Conservation (phyloP, 2,113 vertebrate species). For the Equus quagga region DNA sequence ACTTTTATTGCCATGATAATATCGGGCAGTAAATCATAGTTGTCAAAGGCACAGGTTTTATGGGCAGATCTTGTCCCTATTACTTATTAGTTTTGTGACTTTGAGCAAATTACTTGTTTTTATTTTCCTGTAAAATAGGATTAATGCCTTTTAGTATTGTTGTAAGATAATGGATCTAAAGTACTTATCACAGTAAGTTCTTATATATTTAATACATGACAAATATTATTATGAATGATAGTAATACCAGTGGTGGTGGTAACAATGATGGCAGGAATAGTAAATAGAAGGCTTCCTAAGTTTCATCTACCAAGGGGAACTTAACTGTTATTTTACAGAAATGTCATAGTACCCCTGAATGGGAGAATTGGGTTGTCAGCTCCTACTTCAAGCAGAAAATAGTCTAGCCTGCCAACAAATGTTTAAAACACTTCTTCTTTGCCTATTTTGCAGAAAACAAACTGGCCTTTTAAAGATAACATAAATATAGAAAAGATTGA, state of each 20-base stretch:
- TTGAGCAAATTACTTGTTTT: not conserved
- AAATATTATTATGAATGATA: not conserved
- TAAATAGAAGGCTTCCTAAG: not conserved
- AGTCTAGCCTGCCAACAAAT: not conserved
- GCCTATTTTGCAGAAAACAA: not conserved
- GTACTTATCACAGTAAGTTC: not conserved
- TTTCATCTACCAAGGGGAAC: not conserved
- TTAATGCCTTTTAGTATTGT: not conserved
- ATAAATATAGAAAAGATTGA: not conserved
- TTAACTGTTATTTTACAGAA: not conserved
- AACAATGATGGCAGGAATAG: not conserved
- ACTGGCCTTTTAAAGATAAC: constrained; percentile 3
- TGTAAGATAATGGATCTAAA: not conserved
- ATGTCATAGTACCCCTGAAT: not conserved
- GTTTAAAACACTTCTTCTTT: not conserved
- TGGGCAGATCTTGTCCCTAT: not conserved
- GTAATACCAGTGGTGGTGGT: not conserved
- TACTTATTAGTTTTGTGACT: not conserved
- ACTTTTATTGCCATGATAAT: not conserved
- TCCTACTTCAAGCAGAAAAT: not conserved
- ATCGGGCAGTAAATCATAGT: not conserved
- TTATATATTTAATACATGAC: not conserved
- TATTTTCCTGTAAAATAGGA: not conserved
- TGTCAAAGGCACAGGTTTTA: not conserved
- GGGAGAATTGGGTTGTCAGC: not conserved